A percentile compares a stretch with the other conserved stretches of the same genome.
These are phyloP conservation scores for Notolabrus celidotus DNA, from an alignment of 2,797 vertebrate species.

Conservation along the genomic window DNA sequence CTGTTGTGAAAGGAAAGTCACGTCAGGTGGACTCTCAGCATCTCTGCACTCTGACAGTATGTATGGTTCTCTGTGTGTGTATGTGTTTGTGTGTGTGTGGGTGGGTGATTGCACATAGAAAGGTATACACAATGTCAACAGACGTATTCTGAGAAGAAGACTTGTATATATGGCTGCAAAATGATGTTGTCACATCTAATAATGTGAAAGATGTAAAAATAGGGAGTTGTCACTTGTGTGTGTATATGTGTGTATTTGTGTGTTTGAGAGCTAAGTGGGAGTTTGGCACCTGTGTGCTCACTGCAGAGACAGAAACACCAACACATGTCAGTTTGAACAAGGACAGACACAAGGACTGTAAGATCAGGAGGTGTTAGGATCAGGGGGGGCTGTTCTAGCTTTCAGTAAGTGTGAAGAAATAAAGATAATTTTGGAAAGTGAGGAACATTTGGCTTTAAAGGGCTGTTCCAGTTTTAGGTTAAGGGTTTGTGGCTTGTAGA, in stretches of 20 bases:
- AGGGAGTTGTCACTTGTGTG: slow-evolving; percentile 17
- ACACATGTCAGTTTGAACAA: slow-evolving; percentile 32
- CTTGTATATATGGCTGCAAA: slow-evolving; percentile 17
- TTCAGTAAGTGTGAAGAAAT: no score
- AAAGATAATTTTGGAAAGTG: no score
- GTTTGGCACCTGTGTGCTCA: slow-evolving; percentile 35
- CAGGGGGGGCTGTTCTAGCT: not conserved
- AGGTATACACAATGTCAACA: slow-evolving; percentile 35
- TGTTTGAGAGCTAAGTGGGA: slow-evolving; percentile 35
- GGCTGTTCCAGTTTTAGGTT: no score
- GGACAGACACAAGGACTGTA: slow-evolving; percentile 27
- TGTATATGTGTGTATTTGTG: slow-evolving; percentile 6
- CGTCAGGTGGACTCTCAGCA: slow-evolving; percentile 24
- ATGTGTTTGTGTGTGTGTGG: no score
- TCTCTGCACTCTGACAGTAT: slow-evolving; percentile 29
- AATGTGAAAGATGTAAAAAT: slow-evolving; percentile 18
- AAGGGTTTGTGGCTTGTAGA: no score
- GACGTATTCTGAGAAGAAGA: no score
- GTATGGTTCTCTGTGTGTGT: no score
- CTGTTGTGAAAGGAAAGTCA: slow-evolving; percentile 33
- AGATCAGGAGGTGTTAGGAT: slow-evolving; percentile 13
- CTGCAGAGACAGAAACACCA: slow-evolving; percentile 37
- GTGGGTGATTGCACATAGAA: slow-evolving; percentile 18
- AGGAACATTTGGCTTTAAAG: no score
- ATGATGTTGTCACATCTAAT: slow-evolving; percentile 42